Conservation (phyloP, 1,140 invertebrate species). For the Hylyphantes graminicola region DNA sequence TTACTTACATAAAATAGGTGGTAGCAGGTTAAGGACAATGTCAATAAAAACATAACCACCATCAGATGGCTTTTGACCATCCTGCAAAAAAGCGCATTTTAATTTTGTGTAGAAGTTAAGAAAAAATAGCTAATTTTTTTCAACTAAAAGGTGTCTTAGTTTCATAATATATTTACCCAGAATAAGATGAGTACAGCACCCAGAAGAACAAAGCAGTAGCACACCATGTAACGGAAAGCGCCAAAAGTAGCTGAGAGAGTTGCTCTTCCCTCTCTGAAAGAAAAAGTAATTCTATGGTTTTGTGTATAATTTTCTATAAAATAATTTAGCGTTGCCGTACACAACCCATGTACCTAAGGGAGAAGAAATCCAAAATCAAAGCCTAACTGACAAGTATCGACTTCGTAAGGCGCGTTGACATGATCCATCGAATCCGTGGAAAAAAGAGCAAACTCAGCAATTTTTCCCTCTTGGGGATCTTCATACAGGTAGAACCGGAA, state of each 20-base stretch:
- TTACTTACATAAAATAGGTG: constrained; percentile 62
- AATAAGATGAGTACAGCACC: constrained; percentile 90
- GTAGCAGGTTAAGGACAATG: constrained; percentile 62
- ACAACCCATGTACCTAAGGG: too few relatives aligned
- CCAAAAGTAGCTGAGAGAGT: constrained; percentile 95
- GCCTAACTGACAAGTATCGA: too few relatives aligned
- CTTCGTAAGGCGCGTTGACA: too few relatives aligned
- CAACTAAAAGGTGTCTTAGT: not conserved
- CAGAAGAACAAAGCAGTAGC: constrained; percentile 94
- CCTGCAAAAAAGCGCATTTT: constrained; percentile 32
- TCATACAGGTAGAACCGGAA: too few relatives aligned
- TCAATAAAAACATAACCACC: constrained; percentile 63
- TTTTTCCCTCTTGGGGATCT: too few relatives aligned
- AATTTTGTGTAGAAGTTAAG: not conserved
- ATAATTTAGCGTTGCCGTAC: too few relatives aligned
- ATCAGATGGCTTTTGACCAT: constrained; percentile 63
- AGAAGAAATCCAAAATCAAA: too few relatives aligned
- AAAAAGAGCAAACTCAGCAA: too few relatives aligned
- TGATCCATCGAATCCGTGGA: too few relatives aligned
- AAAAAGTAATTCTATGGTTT: not conserved
- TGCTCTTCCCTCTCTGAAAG: constrained; percentile 84
- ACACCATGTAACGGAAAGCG: constrained; percentile 99
- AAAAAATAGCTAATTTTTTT: not conserved
- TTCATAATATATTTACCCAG: constrained; percentile 55
- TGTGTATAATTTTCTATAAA: too few relatives aligned